These are phyloP conservation scores for Dicerorhinus sumatrensis DNA, from an alignment of 2,113 vertebrate species.

Conservation along the genomic window DNA sequence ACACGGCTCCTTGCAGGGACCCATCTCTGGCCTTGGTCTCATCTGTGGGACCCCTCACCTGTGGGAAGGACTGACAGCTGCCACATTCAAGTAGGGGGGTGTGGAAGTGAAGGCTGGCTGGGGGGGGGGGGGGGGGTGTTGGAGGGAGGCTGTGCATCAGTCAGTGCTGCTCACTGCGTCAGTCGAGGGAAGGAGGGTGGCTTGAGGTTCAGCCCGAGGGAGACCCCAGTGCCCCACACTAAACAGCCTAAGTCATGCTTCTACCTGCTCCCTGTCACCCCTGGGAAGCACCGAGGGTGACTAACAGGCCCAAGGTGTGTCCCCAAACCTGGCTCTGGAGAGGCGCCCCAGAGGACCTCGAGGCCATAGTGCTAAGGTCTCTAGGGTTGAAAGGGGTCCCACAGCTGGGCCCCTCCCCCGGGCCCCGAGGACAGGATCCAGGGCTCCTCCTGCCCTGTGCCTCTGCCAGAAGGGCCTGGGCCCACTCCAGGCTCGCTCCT, in stretches of 20 bases:
- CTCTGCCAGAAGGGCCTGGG: neutral
- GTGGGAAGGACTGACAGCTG: neutral
- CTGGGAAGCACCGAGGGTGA: neutral
- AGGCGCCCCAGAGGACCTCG: neutral
- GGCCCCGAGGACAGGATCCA: neutral
- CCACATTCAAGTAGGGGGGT: neutral
- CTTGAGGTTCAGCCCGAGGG: neutral
- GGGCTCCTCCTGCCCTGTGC: neutral
- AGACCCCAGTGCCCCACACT: neutral
- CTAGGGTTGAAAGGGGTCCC: neutral
- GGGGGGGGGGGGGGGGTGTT: neutral
- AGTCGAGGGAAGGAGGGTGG: neutral
- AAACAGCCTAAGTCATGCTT: neutral
- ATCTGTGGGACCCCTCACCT: neutral
- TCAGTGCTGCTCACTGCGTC: neutral
- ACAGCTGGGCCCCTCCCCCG: accelerated
- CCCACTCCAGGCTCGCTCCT: neutral
- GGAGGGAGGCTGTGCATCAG: no score
- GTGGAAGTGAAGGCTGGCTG: accelerated
- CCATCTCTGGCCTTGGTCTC: neutral
- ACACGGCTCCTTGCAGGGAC: neutral
- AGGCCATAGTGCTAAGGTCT: neutral
- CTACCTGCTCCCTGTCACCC: neutral
- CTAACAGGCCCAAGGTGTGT: neutral
- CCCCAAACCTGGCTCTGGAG: neutral